phyloP scores from a whole-genome alignment of 30 jellyfish, hydroid and myxozoan genomes.

The Morbakka virulenta region DNA sequence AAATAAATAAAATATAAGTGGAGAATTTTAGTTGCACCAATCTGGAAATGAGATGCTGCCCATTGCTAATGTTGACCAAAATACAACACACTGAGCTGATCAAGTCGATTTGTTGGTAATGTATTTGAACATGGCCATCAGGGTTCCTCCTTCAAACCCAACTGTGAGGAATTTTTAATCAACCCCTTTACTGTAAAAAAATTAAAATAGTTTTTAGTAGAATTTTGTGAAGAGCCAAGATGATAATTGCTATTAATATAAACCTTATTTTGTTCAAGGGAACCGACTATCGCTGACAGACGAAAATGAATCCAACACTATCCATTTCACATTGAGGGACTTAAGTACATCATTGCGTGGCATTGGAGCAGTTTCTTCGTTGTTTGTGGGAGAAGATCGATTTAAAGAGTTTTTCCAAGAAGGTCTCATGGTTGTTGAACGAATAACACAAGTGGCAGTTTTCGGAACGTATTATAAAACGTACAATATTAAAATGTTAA shows the following conservation, averaged over 20 bases:
- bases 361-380: conserved; percentile 70
- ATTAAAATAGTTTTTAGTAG: too few relatives aligned
- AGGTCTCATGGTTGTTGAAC: conserved; percentile 56
- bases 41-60: too few relatives aligned
- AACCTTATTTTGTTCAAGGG: not conserved
- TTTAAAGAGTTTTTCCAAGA: conserved; percentile 57
- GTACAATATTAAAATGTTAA: conserved; percentile 31
- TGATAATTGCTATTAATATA: not conserved
- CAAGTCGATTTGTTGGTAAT: too few relatives aligned
- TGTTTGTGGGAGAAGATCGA: conserved; percentile 79
- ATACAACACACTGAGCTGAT: too few relatives aligned
- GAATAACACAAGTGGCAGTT: conserved; percentile 69
- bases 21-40: too few relatives aligned
- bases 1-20: too few relatives aligned
- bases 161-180: too few relatives aligned
- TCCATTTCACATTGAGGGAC: conserved; percentile 57
- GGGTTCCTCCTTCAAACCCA: too few relatives aligned
- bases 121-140: too few relatives aligned
- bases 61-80: too few relatives aligned
- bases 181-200: too few relatives aligned
- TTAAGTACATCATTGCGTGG: conserved; percentile 58
- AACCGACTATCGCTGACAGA: conserved; percentile 23
- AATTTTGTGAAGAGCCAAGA: too few relatives aligned
- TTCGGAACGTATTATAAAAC: conserved; percentile 82
- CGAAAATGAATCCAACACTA: conserved; percentile 15